Conservation (phyloP, 2,113 vertebrate genomes). For the Guaruba guarouba region DNA sequence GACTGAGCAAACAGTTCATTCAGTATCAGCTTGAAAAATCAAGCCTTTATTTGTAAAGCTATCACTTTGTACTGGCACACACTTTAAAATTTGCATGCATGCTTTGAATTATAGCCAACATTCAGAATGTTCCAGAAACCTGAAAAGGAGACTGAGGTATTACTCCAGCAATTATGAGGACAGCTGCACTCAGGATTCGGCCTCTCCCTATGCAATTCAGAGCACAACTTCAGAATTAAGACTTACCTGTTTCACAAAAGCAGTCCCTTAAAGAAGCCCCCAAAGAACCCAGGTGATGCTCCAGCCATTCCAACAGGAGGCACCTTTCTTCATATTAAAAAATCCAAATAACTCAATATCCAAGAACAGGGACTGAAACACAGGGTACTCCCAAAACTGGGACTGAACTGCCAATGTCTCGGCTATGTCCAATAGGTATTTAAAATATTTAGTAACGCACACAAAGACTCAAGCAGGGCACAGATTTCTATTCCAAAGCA, state of each 20-base stretch:
- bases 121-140: not conserved
- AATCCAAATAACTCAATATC: not conserved
- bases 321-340: not conserved
- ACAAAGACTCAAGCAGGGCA: not conserved
- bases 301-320: not conserved
- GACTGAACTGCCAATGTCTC: not conserved
- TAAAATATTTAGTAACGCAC: not conserved
- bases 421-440: not conserved
- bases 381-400: not conserved
- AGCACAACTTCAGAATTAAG: not conserved
- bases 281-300: not conserved
- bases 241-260: not conserved
- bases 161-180: not conserved
- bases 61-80: not conserved
- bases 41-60: not conserved
- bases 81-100: not conserved
- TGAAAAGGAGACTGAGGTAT: not conserved
- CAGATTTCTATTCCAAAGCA: not conserved
- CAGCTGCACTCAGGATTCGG: not conserved
- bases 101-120: not conserved
- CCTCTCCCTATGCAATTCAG: not conserved
- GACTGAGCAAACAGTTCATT: not conserved
- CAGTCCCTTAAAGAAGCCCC: not conserved
- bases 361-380: not conserved
- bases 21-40: not conserved